Evolutionary conservation across 1,140 invertebrate genomes (phyloP).

Genomic region (Drosophila tsacasi): DNA sequence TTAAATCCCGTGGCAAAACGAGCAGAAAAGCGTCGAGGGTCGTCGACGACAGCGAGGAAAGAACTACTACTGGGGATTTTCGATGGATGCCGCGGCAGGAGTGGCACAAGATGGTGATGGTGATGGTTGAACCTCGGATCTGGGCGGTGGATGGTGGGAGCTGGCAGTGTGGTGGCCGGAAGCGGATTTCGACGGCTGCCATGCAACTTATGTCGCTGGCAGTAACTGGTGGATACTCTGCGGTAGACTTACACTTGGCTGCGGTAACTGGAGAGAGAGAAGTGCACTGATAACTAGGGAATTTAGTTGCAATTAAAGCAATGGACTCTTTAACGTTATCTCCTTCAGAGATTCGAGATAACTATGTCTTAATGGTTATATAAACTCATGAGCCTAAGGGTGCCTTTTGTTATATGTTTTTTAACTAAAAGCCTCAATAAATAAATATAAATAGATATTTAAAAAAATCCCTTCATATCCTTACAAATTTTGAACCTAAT

Average conservation of each 20-base stretch:
- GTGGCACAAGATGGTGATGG: constrained; percentile 19
- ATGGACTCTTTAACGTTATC: neutral
- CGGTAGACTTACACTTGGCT: constrained; percentile 18
- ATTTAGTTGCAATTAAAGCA: neutral
- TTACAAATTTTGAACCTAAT: too few species aligned
- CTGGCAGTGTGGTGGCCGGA: constrained; percentile 16
- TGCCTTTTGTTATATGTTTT: too few species aligned
- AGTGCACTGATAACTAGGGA: neutral
- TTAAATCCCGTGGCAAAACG: constrained; percentile 79
- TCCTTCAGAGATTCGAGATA: neutral
- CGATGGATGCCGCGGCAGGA: constrained; percentile 6
- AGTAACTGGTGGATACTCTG: constrained; percentile 29
- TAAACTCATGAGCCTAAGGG: too few species aligned
- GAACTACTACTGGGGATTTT: constrained; percentile 31
- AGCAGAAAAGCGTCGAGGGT: constrained; percentile 68
- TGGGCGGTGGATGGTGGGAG: neutral
- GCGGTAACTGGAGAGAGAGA: neutral
- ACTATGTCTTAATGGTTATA: too few species aligned
- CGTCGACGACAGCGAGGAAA: constrained; percentile 29
- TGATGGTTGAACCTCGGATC: neutral
- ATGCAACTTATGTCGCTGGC: constrained; percentile 39
- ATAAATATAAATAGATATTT: neutral
- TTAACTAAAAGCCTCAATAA: neutral
- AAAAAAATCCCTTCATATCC: neutral
- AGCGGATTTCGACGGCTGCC: constrained; percentile 42